Evolutionary conservation across 2,888 invertebrate species (phyloP), one percentile per base, ranked within the genome.

Genomic region (Lepidochitona cinerea): DNA sequence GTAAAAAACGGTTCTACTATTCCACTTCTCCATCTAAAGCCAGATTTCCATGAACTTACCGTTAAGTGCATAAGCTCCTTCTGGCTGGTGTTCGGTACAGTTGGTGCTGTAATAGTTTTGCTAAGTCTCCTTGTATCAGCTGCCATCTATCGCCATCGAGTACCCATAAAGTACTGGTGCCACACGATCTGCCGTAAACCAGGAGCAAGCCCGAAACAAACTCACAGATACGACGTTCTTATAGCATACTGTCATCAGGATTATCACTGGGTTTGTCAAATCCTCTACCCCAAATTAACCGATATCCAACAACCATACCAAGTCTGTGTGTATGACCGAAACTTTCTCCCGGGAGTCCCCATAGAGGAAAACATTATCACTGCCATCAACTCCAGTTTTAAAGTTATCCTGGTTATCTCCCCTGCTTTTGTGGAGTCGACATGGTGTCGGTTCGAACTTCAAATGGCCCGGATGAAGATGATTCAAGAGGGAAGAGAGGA

Each of bases 381-480:
- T 32, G 59, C 59, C 59, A 32, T 59, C 23, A 59, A 59, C 29
- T 23, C 18, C 59, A 59, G 59, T 26, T 32, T 23, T 23, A 59
- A 59, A 59, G 32, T 59, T 26, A 59, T 59, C 29, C 59, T 59
- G 26, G 59, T 59, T 12, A 59, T 59, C 35, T 35, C 1, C 36
- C 14, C 18, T 23, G 26, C 18, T 14, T 66, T 35, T 26, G n/a
- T 66, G 36, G 18, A 18, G 18, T n/a, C 35, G 4, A 26, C 33
- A 3, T 66, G 66, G 66, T 32, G 1, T 35, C 18, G 36, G 36
- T 66, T 66, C 36, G 66, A 66, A 36, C 33, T 66, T n/a, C 35
- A 66, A 36, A 66, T 66, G 66, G 66, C 66, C 35, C n/a, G 66
- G 14, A 66, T 66, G 66, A 33, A 36, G 14, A 36, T 66, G 66